Percentiles rank a stretch among this genome's conserved stretches.
phyloP scores from a whole-genome alignment of 30 jellyfish, hydroid and myxozoan genomes.

The Pelagia noctiluca region DNA sequence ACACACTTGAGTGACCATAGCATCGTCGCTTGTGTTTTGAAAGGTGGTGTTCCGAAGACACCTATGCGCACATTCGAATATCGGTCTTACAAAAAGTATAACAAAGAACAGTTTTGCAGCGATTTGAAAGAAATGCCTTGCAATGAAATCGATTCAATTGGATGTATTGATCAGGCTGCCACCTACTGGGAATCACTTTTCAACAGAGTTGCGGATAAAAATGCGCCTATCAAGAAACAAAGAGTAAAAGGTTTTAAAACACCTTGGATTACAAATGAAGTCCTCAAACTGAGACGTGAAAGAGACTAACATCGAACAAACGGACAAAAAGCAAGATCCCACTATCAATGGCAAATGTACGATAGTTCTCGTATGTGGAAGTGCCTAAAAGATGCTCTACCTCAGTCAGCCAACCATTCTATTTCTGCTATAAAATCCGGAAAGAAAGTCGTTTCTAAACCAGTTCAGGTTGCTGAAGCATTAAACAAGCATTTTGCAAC shows the following conservation, averaged over 20 bases:
- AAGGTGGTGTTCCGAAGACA: constrained; percentile 36
- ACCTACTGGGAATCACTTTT: constrained; percentile 39
- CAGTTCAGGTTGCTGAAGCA: too few relatives aligned
- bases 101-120: too few relatives aligned
- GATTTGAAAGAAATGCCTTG: too few relatives aligned
- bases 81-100: too few relatives aligned
- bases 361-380: too few relatives aligned
- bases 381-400: too few relatives aligned
- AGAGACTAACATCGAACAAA: constrained; percentile 76
- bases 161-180: constrained; percentile 55
- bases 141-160: constrained; percentile 37
- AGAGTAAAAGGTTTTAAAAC: constrained; percentile 43
- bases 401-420: too few relatives aligned
- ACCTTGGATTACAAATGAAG: constrained; percentile 74
- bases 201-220: constrained; percentile 45
- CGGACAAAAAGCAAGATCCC: constrained; percentile 78
- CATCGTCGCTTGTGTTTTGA: constrained; percentile 9
- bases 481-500: too few relatives aligned
- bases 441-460: too few relatives aligned
- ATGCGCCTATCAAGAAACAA: constrained; percentile 46
- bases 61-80: too few relatives aligned
- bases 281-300: constrained; percentile 77
- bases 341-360: constrained; percentile 72
- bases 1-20: too few relatives aligned
- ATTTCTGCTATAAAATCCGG: too few relatives aligned